These are phyloP conservation scores for Spicauda simplicius DNA, from an alignment of 2,888 invertebrate genomes.

Conservation along the genomic window DNA sequence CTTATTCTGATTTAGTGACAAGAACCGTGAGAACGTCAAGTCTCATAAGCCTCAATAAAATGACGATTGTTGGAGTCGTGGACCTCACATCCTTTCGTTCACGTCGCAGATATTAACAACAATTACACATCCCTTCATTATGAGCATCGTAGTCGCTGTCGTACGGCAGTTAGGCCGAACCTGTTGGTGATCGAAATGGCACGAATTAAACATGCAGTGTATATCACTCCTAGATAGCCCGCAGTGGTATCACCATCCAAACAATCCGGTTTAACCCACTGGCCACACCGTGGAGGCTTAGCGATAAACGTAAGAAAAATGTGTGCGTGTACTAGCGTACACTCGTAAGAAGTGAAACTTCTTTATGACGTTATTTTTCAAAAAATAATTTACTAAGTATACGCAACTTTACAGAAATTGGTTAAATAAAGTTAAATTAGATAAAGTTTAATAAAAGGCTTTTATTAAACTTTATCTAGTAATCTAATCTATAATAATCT, in stretches of 20 bases:
- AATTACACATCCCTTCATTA: slow-evolving; percentile 15
- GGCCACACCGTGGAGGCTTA: not conserved
- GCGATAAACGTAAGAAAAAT: too few species aligned
- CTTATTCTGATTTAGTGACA: too few species aligned
- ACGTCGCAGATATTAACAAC: slow-evolving; percentile 9
- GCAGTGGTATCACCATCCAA: slow-evolving; percentile 8
- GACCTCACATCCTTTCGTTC: slow-evolving; percentile 5
- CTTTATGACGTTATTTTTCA: too few species aligned
- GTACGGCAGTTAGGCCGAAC: slow-evolving; percentile 1
- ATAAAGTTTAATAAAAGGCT: too few species aligned
- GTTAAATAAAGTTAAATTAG: too few species aligned
- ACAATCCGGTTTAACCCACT: slow-evolving; percentile 51
- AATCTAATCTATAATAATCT: too few species aligned
- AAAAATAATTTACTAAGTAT: too few species aligned
- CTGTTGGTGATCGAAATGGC: slow-evolving; percentile 39
- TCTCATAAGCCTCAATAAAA: not conserved
- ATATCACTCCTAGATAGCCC: slow-evolving; percentile 24
- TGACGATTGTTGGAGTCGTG: not conserved
- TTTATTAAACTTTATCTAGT: too few species aligned
- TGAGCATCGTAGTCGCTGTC: slow-evolving; percentile 2
- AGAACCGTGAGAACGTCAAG: too few species aligned
- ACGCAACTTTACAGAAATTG: too few species aligned
- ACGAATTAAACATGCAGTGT: slow-evolving; percentile 39
- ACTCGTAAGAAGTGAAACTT: too few species aligned
- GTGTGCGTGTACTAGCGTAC: too few species aligned